Evolutionary conservation across 2,888 invertebrate species (phyloP).

Genomic region (Megaustenia siamemsis): DNA sequence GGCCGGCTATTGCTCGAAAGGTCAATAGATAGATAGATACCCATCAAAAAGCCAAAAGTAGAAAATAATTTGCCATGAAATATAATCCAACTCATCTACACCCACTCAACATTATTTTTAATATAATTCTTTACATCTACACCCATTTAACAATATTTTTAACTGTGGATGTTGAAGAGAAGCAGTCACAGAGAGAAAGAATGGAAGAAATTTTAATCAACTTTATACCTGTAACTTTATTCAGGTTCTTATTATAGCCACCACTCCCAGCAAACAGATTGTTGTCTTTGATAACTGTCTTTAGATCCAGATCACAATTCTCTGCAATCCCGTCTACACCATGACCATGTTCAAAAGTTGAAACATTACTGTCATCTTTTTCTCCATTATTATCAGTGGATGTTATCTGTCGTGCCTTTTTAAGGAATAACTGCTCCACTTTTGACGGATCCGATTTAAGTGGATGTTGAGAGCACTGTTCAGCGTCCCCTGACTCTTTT

Average conservation of each 20-base stretch:
- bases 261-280: background rate
- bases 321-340: background rate
- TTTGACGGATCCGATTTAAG: background rate
- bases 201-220: background rate
- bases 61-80: too few relatives aligned
- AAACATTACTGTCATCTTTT: background rate
- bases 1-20: too few relatives aligned
- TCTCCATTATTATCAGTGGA: background rate
- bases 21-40: too few relatives aligned
- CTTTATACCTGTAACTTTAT: constrained; percentile 22
- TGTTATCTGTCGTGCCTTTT: background rate
- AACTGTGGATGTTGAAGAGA: too few relatives aligned
- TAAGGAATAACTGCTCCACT: background rate
- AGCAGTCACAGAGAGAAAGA: too few relatives aligned
- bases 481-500: background rate
- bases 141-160: too few relatives aligned
- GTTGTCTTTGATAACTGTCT: background rate
- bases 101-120: too few relatives aligned
- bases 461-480: background rate
- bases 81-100: too few relatives aligned
- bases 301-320: background rate
- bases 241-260: constrained; percentile 14
- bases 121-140: too few relatives aligned
- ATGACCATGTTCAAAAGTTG: too few relatives aligned
- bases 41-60: too few relatives aligned